Evolutionary conservation across 2,113 vertebrate species (phyloP).

Genomic region (Tamias sibiricus): DNA sequence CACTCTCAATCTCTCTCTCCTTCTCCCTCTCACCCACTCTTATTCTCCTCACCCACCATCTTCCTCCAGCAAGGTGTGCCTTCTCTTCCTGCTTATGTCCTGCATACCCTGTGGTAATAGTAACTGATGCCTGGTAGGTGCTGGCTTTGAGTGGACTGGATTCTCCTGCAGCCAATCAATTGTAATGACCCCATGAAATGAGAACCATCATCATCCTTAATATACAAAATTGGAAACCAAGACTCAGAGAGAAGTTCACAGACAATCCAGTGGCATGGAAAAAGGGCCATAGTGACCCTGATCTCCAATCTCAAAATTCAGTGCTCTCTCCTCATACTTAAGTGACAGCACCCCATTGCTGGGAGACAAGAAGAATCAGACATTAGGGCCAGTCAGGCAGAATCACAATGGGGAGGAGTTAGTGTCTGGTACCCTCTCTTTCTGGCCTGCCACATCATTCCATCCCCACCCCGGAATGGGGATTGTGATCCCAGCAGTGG

Average conservation of each 20-base stretch:
- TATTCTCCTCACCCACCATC: neutral
- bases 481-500: neutral
- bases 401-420: neutral
- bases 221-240: neutral
- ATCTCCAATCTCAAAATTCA: neutral
- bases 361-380: neutral
- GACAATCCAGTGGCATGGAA: neutral
- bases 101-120: rapidly evolving
- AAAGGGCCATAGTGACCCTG: neutral
- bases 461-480: neutral
- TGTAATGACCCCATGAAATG: neutral
- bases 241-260: neutral
- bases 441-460: neutral
- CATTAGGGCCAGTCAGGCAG: neutral
- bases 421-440: neutral
- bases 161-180: neutral
- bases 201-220: neutral
- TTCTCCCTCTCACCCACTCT: neutral
- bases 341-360: neutral
- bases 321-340: neutral
- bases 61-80: neutral
- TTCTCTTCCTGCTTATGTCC: neutral
- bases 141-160: neutral
- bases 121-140: neutral
- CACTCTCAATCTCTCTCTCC: neutral